Evolutionary conservation across 2,113 vertebrate species (phyloP), one percentile per base, ranked within the genome.

Genomic region (Phyllostomus discolor): DNA sequence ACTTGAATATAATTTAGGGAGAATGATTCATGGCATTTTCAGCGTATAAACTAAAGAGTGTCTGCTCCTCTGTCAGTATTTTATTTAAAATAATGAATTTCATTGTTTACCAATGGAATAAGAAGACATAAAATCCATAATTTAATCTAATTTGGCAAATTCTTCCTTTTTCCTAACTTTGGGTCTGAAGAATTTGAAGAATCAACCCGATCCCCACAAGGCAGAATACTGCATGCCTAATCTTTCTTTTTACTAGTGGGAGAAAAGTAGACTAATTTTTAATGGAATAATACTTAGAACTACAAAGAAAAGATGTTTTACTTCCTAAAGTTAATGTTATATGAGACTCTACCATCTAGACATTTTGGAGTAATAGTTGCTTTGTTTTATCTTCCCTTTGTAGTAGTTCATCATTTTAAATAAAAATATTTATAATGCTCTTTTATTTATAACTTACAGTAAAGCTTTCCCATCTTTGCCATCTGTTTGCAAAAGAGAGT

Each of bases 31-130:
- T 92, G 95, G 54, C n/a, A 46, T 96, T 87, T 94, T 84, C 62
- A 48, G 91, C 69, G 15, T 64, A 76, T 35, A 90, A 83, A 93
- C 76, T 46, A 57, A 94, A 82, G 80, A 85, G 57, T 88, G 90
- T 91, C 48, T 93, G 75, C 24, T 62, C 88, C 57, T 75, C 64
- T 87, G 46, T 81, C 81, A 95, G 59, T 78, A 28, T 96, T 72
- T 92, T 67, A 70, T 84, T 94, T 92, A 80, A 95, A 90, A 70
- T 94, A 83, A 84, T 82, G 33, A 86, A 81, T 93, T 69, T 89
- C 67, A 64, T 43, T 91, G 73, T 89, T 90, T 76, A 79, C 90
- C 24, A 70, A 31, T 57, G 43, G 50, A 76, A 86, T 69, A 94
- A 88, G 31, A 80, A 70, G 41, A 95, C 95, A 94, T 86, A 91